A percentile compares a stretch with the other conserved stretches of the same genome.
These are phyloP conservation scores for Acrobeloides nanus DNA, from an alignment of 2,888 invertebrate species.

Conservation along the genomic window DNA sequence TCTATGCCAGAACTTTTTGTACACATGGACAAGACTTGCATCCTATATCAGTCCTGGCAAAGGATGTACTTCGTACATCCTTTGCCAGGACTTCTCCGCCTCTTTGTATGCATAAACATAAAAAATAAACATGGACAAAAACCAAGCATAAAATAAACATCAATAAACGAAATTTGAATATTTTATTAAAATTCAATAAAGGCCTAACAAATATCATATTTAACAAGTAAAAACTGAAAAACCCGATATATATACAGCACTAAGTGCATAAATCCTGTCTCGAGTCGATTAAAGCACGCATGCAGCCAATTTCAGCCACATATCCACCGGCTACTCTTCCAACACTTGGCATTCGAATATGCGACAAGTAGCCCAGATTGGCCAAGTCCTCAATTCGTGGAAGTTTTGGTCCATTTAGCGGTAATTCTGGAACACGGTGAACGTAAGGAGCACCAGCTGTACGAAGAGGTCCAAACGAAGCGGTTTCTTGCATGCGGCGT, in stretches of 20 bases:
- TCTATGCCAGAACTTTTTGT: no score
- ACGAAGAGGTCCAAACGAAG: constrained; percentile 66
- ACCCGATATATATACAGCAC: not conserved
- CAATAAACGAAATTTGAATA: no score
- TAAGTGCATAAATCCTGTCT: constrained; percentile 42
- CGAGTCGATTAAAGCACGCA: constrained; percentile 43
- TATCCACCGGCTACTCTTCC: constrained; percentile 42
- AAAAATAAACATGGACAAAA: no score
- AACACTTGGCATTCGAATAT: constrained; percentile 25
- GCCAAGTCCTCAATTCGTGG: constrained; percentile 61
- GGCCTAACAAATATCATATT: no score
- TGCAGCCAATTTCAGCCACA: constrained; percentile 33
- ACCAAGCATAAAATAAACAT: no score
- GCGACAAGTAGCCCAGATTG: constrained; percentile 30
- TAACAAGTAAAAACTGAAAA: constrained; percentile 3
- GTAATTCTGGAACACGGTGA: constrained; percentile 57
- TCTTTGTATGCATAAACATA: no score
- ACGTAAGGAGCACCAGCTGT: constrained; percentile 65
- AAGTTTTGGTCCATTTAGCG: constrained; percentile 56
- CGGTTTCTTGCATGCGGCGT: constrained; percentile 56
- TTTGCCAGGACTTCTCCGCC: no score
- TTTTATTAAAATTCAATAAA: no score
- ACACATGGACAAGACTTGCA: no score
- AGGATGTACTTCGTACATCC: no score
- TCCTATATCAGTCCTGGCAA: no score